Evolutionary conservation across 2,113 vertebrate species (phyloP), one percentile per base, ranked within the genome.

Genomic region (Vulpes ferrilata): DNA sequence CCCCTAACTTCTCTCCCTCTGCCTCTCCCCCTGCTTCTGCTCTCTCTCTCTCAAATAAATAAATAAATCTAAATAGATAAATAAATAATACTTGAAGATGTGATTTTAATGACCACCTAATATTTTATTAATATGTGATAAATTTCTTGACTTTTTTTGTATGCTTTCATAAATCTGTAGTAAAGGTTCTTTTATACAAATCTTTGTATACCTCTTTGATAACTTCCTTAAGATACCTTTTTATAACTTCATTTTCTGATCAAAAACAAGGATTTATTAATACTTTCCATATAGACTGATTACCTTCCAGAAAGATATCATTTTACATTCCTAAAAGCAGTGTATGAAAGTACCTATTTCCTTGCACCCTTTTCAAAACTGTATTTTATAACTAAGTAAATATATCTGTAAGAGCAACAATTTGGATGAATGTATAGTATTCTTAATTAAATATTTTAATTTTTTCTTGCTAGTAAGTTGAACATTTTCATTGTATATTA

Each of bases 401-500:
- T 73, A 69, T 64, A 65, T 6, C 13, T 48, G 10, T 23, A 19
- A 67, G 3, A 81, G 27, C 38, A 87, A 30, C 38, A 65, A 88
- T 79, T 76, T 94, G 43, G 35, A 91, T 95, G 30, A 91, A 79
- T n/a, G 3, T 85, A 23, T 55, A 53, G 57, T 80, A 59, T 48
- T 93, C 32, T 67, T 88, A 84, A 80, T 62, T 51, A 86, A 95
- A 25, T 79, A 69, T 74, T 88, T 89, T 62, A 74, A 53, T 17
- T 60, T 88, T 96, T 96, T 79, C 25, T n/a, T 90, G 73, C 35
- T 93, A 59, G 64, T 69, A 82, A 88, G 35, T 91, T 88, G 7
- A 91, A 91, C 32, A 17, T 85, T 93, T 96, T 88, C 27, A 95
- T 85, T 85, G 90, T 94, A 15, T 95, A 27, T 69, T 69, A 22